Conservation (phyloP, 2,888 invertebrate species). For the Diabrotica balteata region DNA sequence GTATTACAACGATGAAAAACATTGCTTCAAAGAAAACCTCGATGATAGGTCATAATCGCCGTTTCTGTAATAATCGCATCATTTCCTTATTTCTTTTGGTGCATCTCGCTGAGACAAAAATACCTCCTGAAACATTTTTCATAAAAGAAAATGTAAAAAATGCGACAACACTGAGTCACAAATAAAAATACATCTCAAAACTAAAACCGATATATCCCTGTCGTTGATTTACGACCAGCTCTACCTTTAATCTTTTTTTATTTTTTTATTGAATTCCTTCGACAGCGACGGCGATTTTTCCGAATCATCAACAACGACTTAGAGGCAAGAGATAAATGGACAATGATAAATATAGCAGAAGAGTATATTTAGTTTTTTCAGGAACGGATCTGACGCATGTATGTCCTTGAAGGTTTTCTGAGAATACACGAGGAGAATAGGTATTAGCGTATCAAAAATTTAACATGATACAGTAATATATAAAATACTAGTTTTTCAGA, state of each 20-base stretch:
- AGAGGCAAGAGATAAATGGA: conserved; percentile 28
- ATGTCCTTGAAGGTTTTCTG: neutral
- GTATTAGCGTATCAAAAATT: neutral
- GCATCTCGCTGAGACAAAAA: conserved; percentile 1
- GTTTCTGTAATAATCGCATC: neutral
- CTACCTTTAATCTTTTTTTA: conserved; percentile 18
- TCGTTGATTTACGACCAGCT: conserved; percentile 13
- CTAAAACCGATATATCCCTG: conserved; percentile 18
- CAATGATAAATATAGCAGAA: conserved; percentile 30
- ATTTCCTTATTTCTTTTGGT: conserved; percentile 1
- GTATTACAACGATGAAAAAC: too few relatives aligned
- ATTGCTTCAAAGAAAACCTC: neutral
- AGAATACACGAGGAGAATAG: neutral
- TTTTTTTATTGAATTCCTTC: conserved; percentile 28
- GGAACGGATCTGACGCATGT: neutral
- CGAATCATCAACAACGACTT: conserved; percentile 24
- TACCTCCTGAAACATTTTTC: conserved; percentile 6
- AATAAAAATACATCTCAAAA: conserved; percentile 13
- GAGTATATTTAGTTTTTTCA: conserved; percentile 34
- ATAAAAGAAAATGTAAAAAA: conserved; percentile 9
- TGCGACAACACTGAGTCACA: neutral
- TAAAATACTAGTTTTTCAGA: too few relatives aligned
- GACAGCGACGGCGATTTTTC: conserved; percentile 23
- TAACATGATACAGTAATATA: too few relatives aligned
- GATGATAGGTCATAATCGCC: neutral